Base-by-base conservation (phyloP, 2,888 invertebrate genomes). In the Cosmopolites sordidus region DNA sequence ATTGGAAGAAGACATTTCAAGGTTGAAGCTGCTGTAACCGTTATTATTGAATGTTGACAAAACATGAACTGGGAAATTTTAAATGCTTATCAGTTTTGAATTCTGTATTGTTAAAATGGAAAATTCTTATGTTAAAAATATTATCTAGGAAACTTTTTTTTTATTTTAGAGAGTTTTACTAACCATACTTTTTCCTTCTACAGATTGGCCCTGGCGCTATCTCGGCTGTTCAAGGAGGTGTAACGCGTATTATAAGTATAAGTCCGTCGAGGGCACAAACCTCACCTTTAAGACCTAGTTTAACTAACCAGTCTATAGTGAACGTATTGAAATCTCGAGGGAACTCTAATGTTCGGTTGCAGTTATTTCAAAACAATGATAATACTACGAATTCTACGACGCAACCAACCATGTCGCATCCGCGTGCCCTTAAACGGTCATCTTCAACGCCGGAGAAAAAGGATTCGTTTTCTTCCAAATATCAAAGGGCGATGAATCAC, bases 401-500 rank as follows among this genome's bases (percentile, higher is more conserved):
- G 37, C 51, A 59, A 17, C 58, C 61, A 4, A 64, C 67, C 54
- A 54, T 64, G 22, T 62, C 67, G 12, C 54, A 59, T 27, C 51
- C 63, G 61, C 52, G 64, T 22, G 30, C 64, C 16, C 68, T 77
- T 2, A 75, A 77, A 48, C 78, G 80, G 59, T 74, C 77, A 37
- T 62, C 77, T 8, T 74, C 77, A 16, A 60, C 72, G 1, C 65
- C 71, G 1, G 76, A 77, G 22, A 77, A 75, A 56, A 72, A 72
- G 60, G 78, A 78, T 54, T 78, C 78, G 59, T 72, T 77, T 55
- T 74, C 76, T 51, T 71, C 79, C 56, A 78, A 83, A 66, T 79
- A 84, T 56, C 83, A 83, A 65, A 81, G 83, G 61, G 80, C 87
- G 56, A 80, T 86, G 69, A 87, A 89, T 69, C 80, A 84, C 69